Conservation (phyloP, 2,797 vertebrate species). For the Mycteria americana region DNA sequence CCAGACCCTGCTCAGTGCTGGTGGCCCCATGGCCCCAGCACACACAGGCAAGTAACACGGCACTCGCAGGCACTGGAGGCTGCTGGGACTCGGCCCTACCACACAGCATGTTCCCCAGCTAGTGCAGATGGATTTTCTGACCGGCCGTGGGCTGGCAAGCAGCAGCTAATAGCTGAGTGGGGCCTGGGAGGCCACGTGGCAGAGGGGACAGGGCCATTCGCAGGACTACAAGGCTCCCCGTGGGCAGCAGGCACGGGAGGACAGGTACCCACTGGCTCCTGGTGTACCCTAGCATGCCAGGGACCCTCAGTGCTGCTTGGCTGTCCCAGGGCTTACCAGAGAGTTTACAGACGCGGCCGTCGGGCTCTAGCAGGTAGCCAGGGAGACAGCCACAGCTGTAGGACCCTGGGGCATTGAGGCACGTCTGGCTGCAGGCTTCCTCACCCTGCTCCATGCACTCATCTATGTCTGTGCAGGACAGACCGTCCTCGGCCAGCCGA, state of each 20-base stretch:
- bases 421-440: slow-evolving; percentile 84
- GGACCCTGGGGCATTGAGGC: slow-evolving; percentile 82
- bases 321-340: slow-evolving; percentile 72
- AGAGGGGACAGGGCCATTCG: neutral
- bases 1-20: neutral
- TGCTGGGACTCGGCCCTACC: neutral
- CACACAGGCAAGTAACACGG: neutral
- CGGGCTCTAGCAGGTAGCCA: slow-evolving; percentile 84
- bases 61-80: fast-evolving
- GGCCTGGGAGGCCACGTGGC: neutral
- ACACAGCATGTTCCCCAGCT: neutral
- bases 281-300: neutral
- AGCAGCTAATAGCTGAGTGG: neutral
- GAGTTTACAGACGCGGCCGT: slow-evolving; percentile 83
- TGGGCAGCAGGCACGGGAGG: neutral
- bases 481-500: neutral
- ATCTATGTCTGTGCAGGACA: slow-evolving; percentile 82
- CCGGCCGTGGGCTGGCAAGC: neutral
- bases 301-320: neutral
- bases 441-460: slow-evolving; percentile 74
- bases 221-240: neutral
- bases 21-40: neutral
- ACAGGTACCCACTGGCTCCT: neutral
- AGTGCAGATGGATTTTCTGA: neutral
- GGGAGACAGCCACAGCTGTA: slow-evolving; percentile 79